A percentile compares a stretch with the other conserved stretches of the same genome.
Evolutionary conservation across 2,797 vertebrate species (phyloP).

Genomic region (Enteromius radiatus): DNA sequence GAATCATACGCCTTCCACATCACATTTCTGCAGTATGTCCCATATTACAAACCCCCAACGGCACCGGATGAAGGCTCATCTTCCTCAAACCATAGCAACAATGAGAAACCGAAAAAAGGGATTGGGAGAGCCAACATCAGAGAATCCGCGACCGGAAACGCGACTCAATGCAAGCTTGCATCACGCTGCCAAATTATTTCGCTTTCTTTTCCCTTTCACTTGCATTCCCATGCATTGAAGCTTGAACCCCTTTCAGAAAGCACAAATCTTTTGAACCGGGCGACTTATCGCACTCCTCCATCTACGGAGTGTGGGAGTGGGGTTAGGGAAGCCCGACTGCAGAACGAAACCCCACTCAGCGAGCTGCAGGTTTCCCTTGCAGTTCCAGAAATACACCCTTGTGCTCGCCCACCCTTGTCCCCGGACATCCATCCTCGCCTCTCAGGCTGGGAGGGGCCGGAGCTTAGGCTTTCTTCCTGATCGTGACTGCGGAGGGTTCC

Average conservation of each 20-base stretch:
- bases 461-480: constrained; percentile 71
- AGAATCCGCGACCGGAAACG: constrained; percentile 85
- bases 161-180: constrained; percentile 83
- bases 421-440: constrained; percentile 78
- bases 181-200: constrained; percentile 79
- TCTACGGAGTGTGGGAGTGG: constrained; percentile 77
- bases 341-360: constrained; percentile 75
- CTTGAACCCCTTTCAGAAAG: constrained; percentile 71
- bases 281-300: constrained; percentile 68
- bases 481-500: constrained; percentile 78
- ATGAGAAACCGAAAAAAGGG: constrained; percentile 79
- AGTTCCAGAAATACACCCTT: constrained; percentile 82
- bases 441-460: constrained; percentile 75
- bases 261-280: constrained; percentile 77
- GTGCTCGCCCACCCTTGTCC: constrained; percentile 82
- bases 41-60: constrained; percentile 79
- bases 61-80: constrained; percentile 78
- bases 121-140: constrained; percentile 79
- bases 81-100: constrained; percentile 79
- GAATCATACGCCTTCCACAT: constrained; percentile 74
- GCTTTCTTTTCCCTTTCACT: constrained; percentile 60
- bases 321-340: constrained; percentile 83
- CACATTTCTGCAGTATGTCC: constrained; percentile 78
- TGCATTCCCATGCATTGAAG: constrained; percentile 68
- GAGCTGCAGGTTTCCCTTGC: constrained; percentile 79